A percentile compares a stretch with the other conserved stretches of the same genome.
phyloP scores from a whole-genome alignment of 2,888 invertebrate species.

The Polyploca ridens region DNA sequence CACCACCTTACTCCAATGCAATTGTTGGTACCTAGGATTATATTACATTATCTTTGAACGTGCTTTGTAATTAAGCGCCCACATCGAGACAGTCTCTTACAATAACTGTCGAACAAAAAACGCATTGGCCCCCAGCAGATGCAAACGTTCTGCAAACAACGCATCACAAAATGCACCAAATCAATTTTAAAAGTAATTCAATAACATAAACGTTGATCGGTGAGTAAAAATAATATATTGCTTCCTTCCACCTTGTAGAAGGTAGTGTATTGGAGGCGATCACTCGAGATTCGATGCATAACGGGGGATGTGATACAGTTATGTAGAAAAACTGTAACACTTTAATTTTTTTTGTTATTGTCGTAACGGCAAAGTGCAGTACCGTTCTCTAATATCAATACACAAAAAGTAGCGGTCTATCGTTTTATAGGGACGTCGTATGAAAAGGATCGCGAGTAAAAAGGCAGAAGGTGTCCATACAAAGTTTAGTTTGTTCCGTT shows the following conservation, averaged over 20 bases:
- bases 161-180: constrained; percentile 59
- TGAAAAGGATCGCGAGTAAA: constrained; percentile 60
- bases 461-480: constrained; percentile 77
- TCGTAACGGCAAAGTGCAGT: constrained; percentile 71
- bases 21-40: constrained; percentile 79
- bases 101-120: constrained; percentile 63
- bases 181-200: constrained; percentile 82
- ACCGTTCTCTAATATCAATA: constrained; percentile 68
- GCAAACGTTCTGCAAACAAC: constrained; percentile 73
- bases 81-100: constrained; percentile 68
- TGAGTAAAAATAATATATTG: constrained; percentile 77
- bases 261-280: constrained; percentile 41
- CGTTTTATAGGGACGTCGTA: constrained; percentile 73
- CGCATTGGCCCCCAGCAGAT: constrained; percentile 69
- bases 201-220: constrained; percentile 81
- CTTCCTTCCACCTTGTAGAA: constrained; percentile 81
- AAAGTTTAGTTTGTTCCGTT: constrained; percentile 71
- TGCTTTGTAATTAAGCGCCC: constrained; percentile 81
- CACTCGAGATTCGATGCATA: constrained; percentile 57
- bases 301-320: constrained; percentile 74
- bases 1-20: constrained; percentile 71
- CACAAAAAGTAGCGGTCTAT: constrained; percentile 71
- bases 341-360: constrained; percentile 62
- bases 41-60: constrained; percentile 82
- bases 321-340: constrained; percentile 80